Evolutionary conservation across 2,113 vertebrate genomes (phyloP).

Genomic region (Coptodon bakossiorum): DNA sequence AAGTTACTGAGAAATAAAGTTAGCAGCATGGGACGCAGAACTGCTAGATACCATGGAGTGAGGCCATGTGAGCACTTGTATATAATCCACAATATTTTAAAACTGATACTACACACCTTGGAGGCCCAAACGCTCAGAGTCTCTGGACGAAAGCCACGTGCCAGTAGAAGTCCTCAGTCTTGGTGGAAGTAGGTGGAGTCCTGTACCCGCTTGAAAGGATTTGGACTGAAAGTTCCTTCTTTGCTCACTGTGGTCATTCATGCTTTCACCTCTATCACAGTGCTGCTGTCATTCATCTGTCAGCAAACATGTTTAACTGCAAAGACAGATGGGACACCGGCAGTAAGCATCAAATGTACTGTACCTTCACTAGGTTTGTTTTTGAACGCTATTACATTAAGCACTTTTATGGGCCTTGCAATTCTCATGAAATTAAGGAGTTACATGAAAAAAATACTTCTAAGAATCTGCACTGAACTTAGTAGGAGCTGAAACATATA

Average conservation of each 20-base stretch:
- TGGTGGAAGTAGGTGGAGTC: neutral
- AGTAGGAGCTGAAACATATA: neutral
- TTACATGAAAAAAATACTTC: neutral
- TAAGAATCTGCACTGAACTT: slow-evolving; percentile 11
- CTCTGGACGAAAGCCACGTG: neutral
- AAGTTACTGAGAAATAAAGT: neutral
- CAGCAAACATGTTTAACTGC: neutral
- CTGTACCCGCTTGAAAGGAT: neutral
- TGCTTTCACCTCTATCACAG: neutral
- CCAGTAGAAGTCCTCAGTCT: neutral
- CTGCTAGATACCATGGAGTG: neutral
- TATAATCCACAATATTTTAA: neutral
- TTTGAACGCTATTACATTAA: neutral
- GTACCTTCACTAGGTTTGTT: neutral
- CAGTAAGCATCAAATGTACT: rapidly evolving
- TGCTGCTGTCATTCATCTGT: neutral
- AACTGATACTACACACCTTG: neutral
- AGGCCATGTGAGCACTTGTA: rapidly evolving
- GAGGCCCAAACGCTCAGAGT: neutral
- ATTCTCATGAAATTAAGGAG: neutral
- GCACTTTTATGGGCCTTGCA: neutral
- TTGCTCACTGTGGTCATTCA: neutral
- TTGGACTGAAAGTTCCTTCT: neutral
- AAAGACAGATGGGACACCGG: neutral
- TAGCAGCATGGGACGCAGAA: neutral